Conservation (phyloP, 2,113 vertebrate species). For the Anarrhichthys ocellatus region DNA sequence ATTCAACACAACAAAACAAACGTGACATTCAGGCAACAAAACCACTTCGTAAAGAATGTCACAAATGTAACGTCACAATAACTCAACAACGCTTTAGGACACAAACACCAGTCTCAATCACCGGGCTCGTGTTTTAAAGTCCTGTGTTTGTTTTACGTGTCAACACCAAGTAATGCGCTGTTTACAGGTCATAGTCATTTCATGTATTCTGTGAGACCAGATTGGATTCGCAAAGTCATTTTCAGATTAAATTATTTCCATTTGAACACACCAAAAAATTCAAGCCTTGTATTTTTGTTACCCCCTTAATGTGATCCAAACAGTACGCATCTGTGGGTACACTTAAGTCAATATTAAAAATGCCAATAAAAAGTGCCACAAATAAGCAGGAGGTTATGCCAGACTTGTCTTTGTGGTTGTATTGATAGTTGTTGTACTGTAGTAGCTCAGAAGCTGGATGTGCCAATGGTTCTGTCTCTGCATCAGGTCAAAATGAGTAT, state of each 20-base stretch:
- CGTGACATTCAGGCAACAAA: neutral
- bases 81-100: neutral
- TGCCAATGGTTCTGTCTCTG: neutral
- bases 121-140: neutral
- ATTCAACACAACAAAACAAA: neutral
- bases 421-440: neutral
- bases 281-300: neutral
- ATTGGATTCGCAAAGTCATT: neutral
- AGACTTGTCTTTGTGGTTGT: neutral
- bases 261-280: neutral
- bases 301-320: neutral
- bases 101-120: neutral
- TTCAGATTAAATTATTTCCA: neutral
- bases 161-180: neutral
- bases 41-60: neutral
- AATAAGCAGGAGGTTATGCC: neutral
- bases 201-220: neutral
- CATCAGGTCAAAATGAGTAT: conserved; percentile 1
- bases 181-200: neutral
- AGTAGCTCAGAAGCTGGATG: neutral
- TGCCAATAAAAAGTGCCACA: neutral
- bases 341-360: neutral
- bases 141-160: neutral
- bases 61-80: neutral
- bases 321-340: neutral